These are phyloP conservation scores for Epinephelus coioides DNA, from an alignment of 2,797 vertebrate species.

Conservation along the genomic window DNA sequence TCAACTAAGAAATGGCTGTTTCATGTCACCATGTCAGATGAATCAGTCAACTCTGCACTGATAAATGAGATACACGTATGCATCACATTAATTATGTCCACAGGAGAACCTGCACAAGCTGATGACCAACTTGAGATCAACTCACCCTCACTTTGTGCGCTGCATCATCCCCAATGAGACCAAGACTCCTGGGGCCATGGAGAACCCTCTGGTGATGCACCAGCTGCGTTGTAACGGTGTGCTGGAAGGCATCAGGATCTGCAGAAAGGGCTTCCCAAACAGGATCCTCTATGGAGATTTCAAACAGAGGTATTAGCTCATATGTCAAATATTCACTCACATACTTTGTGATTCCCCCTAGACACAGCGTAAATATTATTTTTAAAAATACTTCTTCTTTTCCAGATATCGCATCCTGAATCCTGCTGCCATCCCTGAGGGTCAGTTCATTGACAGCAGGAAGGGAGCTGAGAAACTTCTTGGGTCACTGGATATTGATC, in stretches of 20 bases:
- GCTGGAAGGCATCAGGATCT: constrained; percentile 91
- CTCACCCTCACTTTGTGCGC: constrained; percentile 91
- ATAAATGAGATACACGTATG: background rate
- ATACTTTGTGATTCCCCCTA: background rate
- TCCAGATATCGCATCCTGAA: constrained; percentile 85
- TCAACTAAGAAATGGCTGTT: no score
- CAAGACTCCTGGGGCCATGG: constrained; percentile 89
- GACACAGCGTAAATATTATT: background rate
- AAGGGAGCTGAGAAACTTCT: constrained; percentile 85
- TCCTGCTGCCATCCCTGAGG: constrained; percentile 84
- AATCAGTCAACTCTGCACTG: background rate
- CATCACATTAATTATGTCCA: background rate
- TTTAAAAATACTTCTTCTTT: background rate
- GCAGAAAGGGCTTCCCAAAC: constrained; percentile 90
- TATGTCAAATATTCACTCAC: background rate
- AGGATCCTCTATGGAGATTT: constrained; percentile 90
- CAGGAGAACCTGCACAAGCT: constrained; percentile 89
- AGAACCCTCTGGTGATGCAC: constrained; percentile 87
- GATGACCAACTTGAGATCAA: constrained; percentile 89
- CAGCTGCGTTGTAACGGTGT: constrained; percentile 91
- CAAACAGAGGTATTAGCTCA: constrained; percentile 87
- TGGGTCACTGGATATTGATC: constrained; percentile 83
- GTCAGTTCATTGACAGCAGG: constrained; percentile 85
- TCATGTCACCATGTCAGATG: no score
- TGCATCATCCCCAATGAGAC: constrained; percentile 92